These are phyloP conservation scores for Drosophila maculinotata DNA, from an alignment of 2,888 invertebrate species.

Conservation along the genomic window DNA sequence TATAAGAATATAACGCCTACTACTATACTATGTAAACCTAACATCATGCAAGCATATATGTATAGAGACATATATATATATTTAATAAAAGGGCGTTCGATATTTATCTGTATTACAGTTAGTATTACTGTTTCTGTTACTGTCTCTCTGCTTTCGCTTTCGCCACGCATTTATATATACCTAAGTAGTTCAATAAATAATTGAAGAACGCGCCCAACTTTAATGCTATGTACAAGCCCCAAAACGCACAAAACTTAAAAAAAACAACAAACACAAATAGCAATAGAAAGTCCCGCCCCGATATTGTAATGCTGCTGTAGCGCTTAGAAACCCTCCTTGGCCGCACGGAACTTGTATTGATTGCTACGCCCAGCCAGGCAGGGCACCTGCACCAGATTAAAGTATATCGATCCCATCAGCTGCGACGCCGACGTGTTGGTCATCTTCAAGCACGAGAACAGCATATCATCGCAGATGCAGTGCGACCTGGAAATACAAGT, in stretches of 20 bases:
- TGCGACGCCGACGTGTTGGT: slow-evolving; percentile 90
- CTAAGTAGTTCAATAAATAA: slow-evolving; percentile 61
- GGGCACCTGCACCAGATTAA: slow-evolving; percentile 90
- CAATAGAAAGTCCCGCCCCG: not conserved
- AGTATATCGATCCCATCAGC: slow-evolving; percentile 93
- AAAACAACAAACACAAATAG: slow-evolving; percentile 1
- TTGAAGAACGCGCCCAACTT: slow-evolving; percentile 25
- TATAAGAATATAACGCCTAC: slow-evolving; percentile 56
- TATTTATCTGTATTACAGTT: slow-evolving; percentile 16
- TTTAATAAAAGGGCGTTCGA: slow-evolving; percentile 42
- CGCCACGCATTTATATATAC: slow-evolving; percentile 16
- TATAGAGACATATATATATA: slow-evolving; percentile 12
- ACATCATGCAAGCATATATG: slow-evolving; percentile 35
- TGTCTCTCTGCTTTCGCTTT: not conserved
- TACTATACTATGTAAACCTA: slow-evolving; percentile 53
- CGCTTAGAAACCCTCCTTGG: slow-evolving; percentile 83
- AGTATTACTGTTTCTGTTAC: slow-evolving; percentile 3
- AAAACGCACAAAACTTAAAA: slow-evolving; percentile 1
- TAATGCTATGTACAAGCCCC: slow-evolving; percentile 44
- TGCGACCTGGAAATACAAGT: slow-evolving; percentile 89
- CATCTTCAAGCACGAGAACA: slow-evolving; percentile 92
- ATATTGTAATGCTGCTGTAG: too few relatives aligned
- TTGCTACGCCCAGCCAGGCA: slow-evolving; percentile 77
- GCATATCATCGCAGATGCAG: slow-evolving; percentile 93
- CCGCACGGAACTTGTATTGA: slow-evolving; percentile 81